phyloP scores from a whole-genome alignment of 2,888 invertebrate species.

The Sclerodermus sp. region DNA sequence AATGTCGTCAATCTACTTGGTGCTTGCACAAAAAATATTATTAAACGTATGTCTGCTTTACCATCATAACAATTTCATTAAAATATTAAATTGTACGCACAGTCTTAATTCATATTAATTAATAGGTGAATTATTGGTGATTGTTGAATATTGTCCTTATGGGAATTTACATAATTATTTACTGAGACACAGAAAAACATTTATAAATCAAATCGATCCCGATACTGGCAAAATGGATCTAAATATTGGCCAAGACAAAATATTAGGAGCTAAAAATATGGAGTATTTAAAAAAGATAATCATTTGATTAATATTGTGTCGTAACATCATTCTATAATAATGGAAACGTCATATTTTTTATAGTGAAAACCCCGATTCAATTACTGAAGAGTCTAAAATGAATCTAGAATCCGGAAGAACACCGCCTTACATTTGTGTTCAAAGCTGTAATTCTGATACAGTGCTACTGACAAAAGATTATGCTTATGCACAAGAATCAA shows the following conservation, averaged over 20 bases:
- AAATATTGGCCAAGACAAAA: slow-evolving; percentile 65
- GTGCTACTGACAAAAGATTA: too few species aligned
- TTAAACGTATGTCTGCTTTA: slow-evolving; percentile 70
- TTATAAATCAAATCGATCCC: slow-evolving; percentile 79
- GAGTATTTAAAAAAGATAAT: too few species aligned
- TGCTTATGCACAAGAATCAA: too few species aligned
- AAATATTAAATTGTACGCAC: neutral
- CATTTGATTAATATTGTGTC: too few species aligned
- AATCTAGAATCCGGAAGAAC: slow-evolving; percentile 33
- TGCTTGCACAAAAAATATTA: slow-evolving; percentile 88
- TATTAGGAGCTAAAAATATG: too few species aligned
- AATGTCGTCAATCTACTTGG: slow-evolving; percentile 95
- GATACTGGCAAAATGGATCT: slow-evolving; percentile 71
- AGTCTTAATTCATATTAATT: neutral
- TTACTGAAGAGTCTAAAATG: slow-evolving; percentile 24
- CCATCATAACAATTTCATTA: neutral
- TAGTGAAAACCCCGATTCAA: slow-evolving; percentile 34
- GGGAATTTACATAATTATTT: slow-evolving; percentile 91
- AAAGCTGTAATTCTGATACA: slow-evolving; percentile 61
- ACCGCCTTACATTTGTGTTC: slow-evolving; percentile 52
- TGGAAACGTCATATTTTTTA: too few species aligned
- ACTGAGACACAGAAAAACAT: slow-evolving; percentile 76
- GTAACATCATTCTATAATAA: too few species aligned
- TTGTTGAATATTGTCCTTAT: slow-evolving; percentile 92
- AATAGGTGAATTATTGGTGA: slow-evolving; percentile 83